Conservation (phyloP, 1,140 invertebrate species). For the Manduca sexta region DNA sequence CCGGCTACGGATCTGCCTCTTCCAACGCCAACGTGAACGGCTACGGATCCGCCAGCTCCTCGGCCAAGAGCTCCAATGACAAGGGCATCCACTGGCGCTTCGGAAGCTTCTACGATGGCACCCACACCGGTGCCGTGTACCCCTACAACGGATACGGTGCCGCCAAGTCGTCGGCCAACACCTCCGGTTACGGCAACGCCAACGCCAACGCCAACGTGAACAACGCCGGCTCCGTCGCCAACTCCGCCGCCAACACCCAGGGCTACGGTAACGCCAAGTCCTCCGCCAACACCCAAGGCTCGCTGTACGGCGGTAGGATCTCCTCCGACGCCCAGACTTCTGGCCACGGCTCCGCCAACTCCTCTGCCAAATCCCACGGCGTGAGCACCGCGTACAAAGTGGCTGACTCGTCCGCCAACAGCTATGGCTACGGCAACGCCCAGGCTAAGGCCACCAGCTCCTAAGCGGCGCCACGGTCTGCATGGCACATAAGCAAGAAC, state of each 20-base stretch:
- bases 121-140: constrained; percentile 23
- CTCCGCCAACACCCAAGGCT: constrained; percentile 22
- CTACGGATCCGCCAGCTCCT: constrained; percentile 17
- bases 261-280: constrained; percentile 27
- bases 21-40: constrained; percentile 39
- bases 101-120: constrained; percentile 32
- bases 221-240: constrained; percentile 24
- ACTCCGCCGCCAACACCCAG: constrained; percentile 32
- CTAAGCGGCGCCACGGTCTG: constrained; percentile 13
- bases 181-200: constrained; percentile 27
- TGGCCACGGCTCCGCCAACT: constrained; percentile 39
- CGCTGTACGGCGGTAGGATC: constrained; percentile 29
- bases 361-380: constrained; percentile 38
- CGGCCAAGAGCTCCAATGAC: constrained; percentile 24
- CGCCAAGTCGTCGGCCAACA: constrained; percentile 33
- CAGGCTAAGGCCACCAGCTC: constrained; percentile 40
- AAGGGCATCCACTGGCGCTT: constrained; percentile 44
- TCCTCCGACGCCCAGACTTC: constrained; percentile 38
- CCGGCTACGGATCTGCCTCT: constrained; percentile 29
- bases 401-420: constrained; percentile 46
- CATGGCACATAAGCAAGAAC: constrained; percentile 32
- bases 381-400: constrained; percentile 39
- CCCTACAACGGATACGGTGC: constrained; percentile 31
- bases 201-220: constrained; percentile 33
- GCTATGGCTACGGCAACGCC: constrained; percentile 38